A percentile compares a stretch with the other conserved stretches of the same genome.
Conservation (phyloP, 1,140 invertebrate genomes). For the Philopotamus ludificatus region DNA sequence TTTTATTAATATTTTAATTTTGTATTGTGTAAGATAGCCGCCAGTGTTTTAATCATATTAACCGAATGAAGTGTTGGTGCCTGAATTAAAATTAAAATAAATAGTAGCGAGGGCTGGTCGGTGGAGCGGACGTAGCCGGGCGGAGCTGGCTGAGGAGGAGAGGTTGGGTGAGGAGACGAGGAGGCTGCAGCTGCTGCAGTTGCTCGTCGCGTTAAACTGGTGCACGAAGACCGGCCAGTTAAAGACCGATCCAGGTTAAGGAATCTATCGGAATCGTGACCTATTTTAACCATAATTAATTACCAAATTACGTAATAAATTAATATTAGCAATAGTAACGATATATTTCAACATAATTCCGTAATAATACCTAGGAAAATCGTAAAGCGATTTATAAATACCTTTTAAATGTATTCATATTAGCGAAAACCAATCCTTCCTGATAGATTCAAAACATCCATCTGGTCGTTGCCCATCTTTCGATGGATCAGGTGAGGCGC, state of each 20-base stretch:
- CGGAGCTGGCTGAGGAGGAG: neutral
- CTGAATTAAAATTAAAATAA: constrained; percentile 23
- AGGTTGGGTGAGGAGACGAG: neutral
- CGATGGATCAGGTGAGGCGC: constrained; percentile 10
- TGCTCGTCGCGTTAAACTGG: constrained; percentile 7
- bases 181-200: constrained; percentile 23
- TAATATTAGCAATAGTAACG: too few relatives aligned
- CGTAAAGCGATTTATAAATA: too few relatives aligned
- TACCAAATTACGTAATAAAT: too few relatives aligned
- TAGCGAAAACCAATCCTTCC: neutral
- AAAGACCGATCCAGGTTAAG: neutral
- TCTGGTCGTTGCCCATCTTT: neutral
- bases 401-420: neutral
- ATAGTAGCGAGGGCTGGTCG: neutral
- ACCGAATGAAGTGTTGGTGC: neutral
- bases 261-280: neutral
- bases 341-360: too few relatives aligned
- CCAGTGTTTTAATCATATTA: neutral
- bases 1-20: too few relatives aligned
- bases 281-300: too few relatives aligned
- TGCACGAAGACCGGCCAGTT: constrained; percentile 11
- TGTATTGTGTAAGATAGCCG: neutral
- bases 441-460: neutral
- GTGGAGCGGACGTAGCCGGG: neutral
- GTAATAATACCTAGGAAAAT: too few relatives aligned